phyloP scores from a whole-genome alignment of 2,888 invertebrate genomes.

The Eilema sororculum region DNA sequence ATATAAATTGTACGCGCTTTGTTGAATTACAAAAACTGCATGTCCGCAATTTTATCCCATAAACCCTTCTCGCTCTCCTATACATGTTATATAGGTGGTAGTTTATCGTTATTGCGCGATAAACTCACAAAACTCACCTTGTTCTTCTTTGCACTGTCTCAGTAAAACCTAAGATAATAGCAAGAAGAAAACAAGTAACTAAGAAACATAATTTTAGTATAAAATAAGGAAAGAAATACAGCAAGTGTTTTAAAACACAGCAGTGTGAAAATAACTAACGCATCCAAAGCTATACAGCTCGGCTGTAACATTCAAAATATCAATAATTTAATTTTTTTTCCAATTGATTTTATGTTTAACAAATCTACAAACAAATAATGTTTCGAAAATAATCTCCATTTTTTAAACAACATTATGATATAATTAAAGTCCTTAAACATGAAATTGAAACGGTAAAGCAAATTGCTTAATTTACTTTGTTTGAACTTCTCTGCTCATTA shows the following conservation, averaged over 20 bases:
- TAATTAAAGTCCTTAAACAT: neutral
- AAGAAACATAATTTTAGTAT: neutral
- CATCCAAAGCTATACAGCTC: neutral
- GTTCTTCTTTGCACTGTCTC: neutral
- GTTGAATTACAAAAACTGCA: too few species aligned
- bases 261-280: too few species aligned
- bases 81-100: too few species aligned
- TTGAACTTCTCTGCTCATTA: neutral
- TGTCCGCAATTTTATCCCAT: too few species aligned
- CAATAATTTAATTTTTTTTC: neutral
- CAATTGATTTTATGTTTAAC: neutral
- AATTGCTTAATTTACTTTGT: neutral
- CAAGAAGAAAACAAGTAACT: neutral
- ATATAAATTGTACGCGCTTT: neutral
- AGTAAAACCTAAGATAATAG: neutral
- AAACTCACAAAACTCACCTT: neutral
- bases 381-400: neutral
- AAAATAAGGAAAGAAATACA: neutral
- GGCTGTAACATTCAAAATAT: neutral
- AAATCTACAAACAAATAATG: neutral
- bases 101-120: neutral
- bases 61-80: too few species aligned
- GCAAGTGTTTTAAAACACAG: neutral
- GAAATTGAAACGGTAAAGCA: neutral
- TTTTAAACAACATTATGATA: neutral